Percentiles rank a stretch among this genome's conserved stretches.
These are phyloP conservation scores for Calonectris borealis DNA, from an alignment of 2,113 vertebrate species.

Conservation along the genomic window DNA sequence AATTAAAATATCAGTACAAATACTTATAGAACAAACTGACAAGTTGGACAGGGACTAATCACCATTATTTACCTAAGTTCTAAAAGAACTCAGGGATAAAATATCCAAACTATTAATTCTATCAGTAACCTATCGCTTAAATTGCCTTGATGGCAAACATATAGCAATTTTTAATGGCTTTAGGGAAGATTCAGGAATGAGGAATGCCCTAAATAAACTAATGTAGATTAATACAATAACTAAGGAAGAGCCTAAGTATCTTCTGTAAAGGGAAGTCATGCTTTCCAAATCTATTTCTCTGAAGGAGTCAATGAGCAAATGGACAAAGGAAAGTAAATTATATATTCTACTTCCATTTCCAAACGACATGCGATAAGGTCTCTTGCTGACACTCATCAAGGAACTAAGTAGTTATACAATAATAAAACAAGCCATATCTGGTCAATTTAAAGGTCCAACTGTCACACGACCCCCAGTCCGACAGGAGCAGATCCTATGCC, in stretches of 20 bases:
- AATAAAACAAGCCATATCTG: not conserved
- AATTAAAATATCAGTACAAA: not conserved
- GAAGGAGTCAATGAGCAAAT: not conserved
- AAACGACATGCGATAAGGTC: not conserved
- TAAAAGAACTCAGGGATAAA: not conserved
- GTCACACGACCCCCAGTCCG: accelerated
- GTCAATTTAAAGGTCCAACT: not conserved
- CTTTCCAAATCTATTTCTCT: not conserved
- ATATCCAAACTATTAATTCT: not conserved
- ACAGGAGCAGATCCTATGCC: not conserved
- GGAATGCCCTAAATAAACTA: not conserved
- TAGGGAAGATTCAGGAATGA: not conserved
- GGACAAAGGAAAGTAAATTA: not conserved
- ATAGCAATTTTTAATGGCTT: not conserved
- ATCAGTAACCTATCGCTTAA: not conserved
- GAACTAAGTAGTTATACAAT: not conserved
- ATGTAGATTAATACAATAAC: not conserved
- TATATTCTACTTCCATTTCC: not conserved
- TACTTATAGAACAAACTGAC: not conserved
- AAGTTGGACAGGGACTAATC: not conserved
- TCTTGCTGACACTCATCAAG: not conserved
- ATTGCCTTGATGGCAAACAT: not conserved
- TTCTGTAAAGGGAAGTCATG: not conserved
- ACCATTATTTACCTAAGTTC: not conserved
- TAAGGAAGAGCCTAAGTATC: not conserved